Evolutionary conservation across 2,888 invertebrate species (phyloP), one percentile per base, ranked within the genome.

Genomic region (Meliscaeva auricollis): DNA sequence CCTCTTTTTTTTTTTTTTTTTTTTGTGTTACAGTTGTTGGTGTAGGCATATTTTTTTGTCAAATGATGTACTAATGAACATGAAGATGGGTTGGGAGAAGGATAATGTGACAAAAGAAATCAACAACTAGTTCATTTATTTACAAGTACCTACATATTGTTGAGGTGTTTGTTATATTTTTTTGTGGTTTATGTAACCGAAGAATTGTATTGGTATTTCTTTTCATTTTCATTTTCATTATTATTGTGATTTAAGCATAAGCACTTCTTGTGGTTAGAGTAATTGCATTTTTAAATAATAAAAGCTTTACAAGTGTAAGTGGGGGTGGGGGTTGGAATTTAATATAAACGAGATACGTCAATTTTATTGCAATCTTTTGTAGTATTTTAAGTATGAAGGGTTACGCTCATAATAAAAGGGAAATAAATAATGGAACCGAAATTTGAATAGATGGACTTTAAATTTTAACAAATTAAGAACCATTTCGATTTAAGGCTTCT

Each of bases 71-170:
- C 66, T 66, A 66, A 66, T 66, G 66, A 66, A 50, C 17, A 35
- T 56, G 20, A 48, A 30, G 15, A 64, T 26, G 11, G 46, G 22
- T n/a, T 20, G n/a, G 20, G 35, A 22, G 17, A 66, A 22, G 50
- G 20, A 66, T 66, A 50, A 50, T 66, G n/a, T 66, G 50, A 66
- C 66, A 66, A 66, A 66, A 66, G 35, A 66, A 50, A 66, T 66
- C 35, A 66, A 38, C 50, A 66, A 50, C 48, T 46, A 35, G 32
- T 50, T 48, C 35, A 50, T 66, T 50, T 64, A 22, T 50, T 66
- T 50, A 11, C 35, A 66, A 64, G 44, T 44, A 44, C n/a, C n/a
- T n/a, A n/a, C 26, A 62, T 44, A 62, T 62, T 62, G 44, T 44
- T 62, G 15, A 35, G 64, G n/a, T 17, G 32, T 41, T 64, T 26